phyloP scores from a whole-genome alignment of 2,113 vertebrate genomes.

The Misgurnus anguillicaudatus region DNA sequence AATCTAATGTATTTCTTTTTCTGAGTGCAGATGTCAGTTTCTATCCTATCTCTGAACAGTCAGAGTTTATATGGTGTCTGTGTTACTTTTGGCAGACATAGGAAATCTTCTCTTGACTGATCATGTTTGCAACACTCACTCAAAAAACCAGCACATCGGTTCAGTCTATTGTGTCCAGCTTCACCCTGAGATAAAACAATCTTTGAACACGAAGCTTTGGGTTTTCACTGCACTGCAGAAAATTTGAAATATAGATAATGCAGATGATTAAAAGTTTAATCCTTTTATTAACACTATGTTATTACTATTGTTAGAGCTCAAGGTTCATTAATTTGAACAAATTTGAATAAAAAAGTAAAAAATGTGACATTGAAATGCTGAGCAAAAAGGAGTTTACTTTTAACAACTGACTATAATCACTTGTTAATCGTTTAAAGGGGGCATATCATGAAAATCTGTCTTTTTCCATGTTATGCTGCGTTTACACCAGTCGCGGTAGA shows the following conservation, averaged over 20 bases:
- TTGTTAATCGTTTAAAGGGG: no score
- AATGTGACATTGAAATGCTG: no score
- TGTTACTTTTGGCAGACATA: slow-evolving; percentile 3
- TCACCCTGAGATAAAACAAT: slow-evolving; percentile 4
- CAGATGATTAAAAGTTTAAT: no score
- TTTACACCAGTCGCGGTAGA: no score
- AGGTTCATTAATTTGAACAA: no score
- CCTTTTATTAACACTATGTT: no score
- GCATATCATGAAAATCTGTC: no score
- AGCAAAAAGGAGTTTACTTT: no score
- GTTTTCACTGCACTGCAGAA: not conserved
- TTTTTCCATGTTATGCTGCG: no score
- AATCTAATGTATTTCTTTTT: not conserved
- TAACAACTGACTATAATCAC: no score
- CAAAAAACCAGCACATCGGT: slow-evolving; percentile 14
- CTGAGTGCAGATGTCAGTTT: slow-evolving; percentile 4
- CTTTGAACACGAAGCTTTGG: not conserved
- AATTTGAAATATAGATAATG: not conserved
- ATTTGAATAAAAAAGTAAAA: no score
- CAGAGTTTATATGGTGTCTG: slow-evolving; percentile 20
- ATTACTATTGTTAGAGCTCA: no score
- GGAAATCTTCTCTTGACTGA: slow-evolving; percentile 2
- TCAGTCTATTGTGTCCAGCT: slow-evolving; percentile 16
- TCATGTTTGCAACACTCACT: slow-evolving; percentile 1
- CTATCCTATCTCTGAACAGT: slow-evolving; percentile 6